Evolutionary conservation across 2,797 vertebrate species (phyloP).

Genomic region (Melanotaenia trifasciata): DNA sequence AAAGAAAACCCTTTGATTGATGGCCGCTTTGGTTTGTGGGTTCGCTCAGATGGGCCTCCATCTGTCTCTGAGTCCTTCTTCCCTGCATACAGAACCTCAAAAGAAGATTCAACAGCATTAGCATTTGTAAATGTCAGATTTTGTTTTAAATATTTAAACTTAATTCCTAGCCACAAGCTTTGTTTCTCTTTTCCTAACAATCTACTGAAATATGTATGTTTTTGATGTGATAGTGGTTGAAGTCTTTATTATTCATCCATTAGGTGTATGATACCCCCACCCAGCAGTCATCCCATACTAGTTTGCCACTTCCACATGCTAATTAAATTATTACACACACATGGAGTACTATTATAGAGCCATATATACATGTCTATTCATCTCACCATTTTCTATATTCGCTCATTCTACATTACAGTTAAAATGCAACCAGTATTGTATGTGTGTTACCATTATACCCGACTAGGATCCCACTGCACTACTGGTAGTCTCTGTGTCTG

Average conservation of each 20-base stretch:
- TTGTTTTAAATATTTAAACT: constrained; percentile 23
- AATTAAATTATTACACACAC: constrained; percentile 34
- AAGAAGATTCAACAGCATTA: constrained; percentile 64
- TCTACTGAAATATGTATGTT: constrained; percentile 11
- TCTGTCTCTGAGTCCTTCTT: constrained; percentile 67
- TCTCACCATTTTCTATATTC: too few relatives aligned
- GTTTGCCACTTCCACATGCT: constrained; percentile 19
- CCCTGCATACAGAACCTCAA: constrained; percentile 60
- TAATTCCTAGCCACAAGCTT: constrained; percentile 21
- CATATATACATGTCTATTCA: constrained; percentile 16
- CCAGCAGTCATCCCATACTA: background rate
- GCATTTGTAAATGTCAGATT: constrained; percentile 70
- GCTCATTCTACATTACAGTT: too few relatives aligned
- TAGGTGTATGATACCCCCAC: background rate
- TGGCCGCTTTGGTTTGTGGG: constrained; percentile 67
- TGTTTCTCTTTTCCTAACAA: constrained; percentile 11
- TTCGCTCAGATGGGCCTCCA: constrained; percentile 69
- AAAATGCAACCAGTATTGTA: too few relatives aligned
- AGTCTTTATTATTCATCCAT: constrained; percentile 28
- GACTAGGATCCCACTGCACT: constrained; percentile 10
- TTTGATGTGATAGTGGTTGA: constrained; percentile 14
- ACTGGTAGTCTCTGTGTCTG: constrained; percentile 33
- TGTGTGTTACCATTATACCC: background rate
- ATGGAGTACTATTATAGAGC: constrained; percentile 18
- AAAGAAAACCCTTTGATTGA: constrained; percentile 31